Conservation (phyloP, 2,888 invertebrate genomes). For the Mactromeris polynyma region DNA sequence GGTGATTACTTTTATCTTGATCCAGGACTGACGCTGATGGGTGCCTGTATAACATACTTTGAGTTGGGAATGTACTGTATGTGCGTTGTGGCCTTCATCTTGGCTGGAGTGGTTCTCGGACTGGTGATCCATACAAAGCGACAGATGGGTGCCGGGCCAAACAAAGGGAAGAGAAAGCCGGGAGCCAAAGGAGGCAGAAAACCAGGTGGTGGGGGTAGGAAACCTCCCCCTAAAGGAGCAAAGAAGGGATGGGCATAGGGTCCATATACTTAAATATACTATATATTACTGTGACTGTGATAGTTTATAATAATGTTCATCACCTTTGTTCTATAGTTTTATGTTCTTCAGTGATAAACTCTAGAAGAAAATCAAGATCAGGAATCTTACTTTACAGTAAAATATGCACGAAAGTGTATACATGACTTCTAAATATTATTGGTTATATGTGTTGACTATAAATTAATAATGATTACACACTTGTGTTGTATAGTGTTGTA, state of each 20-base stretch:
- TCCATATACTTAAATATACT: neutral
- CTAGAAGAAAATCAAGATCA: too few relatives aligned
- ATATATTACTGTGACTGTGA: neutral
- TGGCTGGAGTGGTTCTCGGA: conserved; percentile 51
- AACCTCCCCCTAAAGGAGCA: conserved; percentile 25
- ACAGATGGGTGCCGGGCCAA: conserved; percentile 26
- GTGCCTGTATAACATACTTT: conserved; percentile 44
- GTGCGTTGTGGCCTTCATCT: conserved; percentile 51
- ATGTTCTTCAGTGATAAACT: too few relatives aligned
- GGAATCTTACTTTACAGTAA: too few relatives aligned
- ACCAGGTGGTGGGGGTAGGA: conserved; percentile 4
- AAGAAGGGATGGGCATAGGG: conserved; percentile 76
- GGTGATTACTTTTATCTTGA: neutral
- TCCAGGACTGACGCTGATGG: conserved; percentile 52
- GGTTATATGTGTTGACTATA: too few relatives aligned
- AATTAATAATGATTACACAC: too few relatives aligned
- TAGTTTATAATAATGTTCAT: neutral
- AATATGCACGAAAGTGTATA: too few relatives aligned
- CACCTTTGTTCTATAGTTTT: too few relatives aligned
- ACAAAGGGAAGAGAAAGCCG: conserved; percentile 7
- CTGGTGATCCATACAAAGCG: conserved; percentile 53
- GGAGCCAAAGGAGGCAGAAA: neutral
- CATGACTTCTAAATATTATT: too few relatives aligned
- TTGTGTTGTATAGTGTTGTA: too few relatives aligned
- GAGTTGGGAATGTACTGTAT: conserved; percentile 58